phyloP scores from a whole-genome alignment of 2,888 invertebrate genomes.

The Perizoma flavofasciatum region DNA sequence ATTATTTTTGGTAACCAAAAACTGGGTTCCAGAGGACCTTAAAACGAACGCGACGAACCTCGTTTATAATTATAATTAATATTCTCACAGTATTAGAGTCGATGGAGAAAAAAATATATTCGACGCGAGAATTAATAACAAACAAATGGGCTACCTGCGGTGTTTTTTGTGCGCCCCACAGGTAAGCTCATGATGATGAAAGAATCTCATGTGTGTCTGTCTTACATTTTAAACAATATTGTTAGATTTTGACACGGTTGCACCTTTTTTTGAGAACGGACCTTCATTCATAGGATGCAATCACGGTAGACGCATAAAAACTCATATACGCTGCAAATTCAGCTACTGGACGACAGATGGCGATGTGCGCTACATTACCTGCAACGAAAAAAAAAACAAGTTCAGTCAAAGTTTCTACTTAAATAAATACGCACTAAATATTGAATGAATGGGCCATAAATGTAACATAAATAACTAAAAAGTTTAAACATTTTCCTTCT shows the following conservation, averaged over 20 bases:
- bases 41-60: conserved; percentile 75
- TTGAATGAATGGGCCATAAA: conserved; percentile 41
- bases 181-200: conserved; percentile 77
- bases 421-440: conserved; percentile 34
- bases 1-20: conserved; percentile 78
- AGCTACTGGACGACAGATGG: conserved; percentile 72
- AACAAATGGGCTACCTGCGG: conserved; percentile 84
- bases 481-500: conserved; percentile 36
- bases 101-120: conserved; percentile 74
- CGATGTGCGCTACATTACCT: conserved; percentile 53
- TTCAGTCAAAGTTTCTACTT: conserved; percentile 26
- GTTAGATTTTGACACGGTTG: conserved; percentile 78
- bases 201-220: conserved; percentile 78
- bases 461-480: conserved; percentile 43
- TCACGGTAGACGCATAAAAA: conserved; percentile 60
- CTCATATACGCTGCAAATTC: conserved; percentile 42
- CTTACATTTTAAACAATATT: conserved; percentile 79
- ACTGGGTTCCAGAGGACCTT: conserved; percentile 68
- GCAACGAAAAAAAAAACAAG: conserved; percentile 41
- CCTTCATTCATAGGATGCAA: conserved; percentile 72
- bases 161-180: conserved; percentile 81
- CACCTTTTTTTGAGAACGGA: conserved; percentile 69
- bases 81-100: conserved; percentile 82
- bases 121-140: conserved; percentile 84
- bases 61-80: conserved; percentile 84